Conservation (phyloP, 2,888 invertebrate species). For the Morinoia aosen region DNA sequence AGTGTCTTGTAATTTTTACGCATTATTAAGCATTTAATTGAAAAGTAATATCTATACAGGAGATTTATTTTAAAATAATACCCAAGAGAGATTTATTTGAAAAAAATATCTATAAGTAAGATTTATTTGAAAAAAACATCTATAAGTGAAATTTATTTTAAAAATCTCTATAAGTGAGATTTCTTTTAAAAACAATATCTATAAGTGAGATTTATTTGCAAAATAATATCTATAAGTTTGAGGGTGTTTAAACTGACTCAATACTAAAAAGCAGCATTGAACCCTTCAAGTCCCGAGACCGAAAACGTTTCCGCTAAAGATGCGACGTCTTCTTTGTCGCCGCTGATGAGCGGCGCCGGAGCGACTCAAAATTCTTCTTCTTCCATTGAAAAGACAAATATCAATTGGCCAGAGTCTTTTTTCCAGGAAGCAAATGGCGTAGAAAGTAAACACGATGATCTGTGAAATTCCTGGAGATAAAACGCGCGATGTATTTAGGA, state of each 20-base stretch:
- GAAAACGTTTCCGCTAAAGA: neutral
- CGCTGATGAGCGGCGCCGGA: slow-evolving; percentile 12
- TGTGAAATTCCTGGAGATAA: slow-evolving; percentile 41
- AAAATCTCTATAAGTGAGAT: no score
- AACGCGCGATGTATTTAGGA: slow-evolving; percentile 47
- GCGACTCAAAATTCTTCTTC: slow-evolving; percentile 18
- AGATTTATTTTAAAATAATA: no score
- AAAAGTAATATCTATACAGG: no score
- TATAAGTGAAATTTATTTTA: no score
- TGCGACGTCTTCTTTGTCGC: neutral
- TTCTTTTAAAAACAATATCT: neutral
- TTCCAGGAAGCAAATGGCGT: slow-evolving; percentile 25
- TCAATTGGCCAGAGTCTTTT: slow-evolving; percentile 51
- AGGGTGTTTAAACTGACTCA: neutral
- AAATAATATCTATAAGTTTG: neutral
- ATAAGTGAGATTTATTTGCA: neutral
- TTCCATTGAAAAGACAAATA: slow-evolving; percentile 53
- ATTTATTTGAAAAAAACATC: neutral
- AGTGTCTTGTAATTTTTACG: no score
- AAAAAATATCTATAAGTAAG: neutral
- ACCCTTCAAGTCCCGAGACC: neutral
- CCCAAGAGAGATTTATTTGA: no score
- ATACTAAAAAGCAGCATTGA: neutral
- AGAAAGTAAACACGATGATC: slow-evolving; percentile 53
- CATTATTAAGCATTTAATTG: no score